phyloP scores from a whole-genome alignment of 2,888 invertebrate genomes.

The Holacanthella duospinosa region DNA sequence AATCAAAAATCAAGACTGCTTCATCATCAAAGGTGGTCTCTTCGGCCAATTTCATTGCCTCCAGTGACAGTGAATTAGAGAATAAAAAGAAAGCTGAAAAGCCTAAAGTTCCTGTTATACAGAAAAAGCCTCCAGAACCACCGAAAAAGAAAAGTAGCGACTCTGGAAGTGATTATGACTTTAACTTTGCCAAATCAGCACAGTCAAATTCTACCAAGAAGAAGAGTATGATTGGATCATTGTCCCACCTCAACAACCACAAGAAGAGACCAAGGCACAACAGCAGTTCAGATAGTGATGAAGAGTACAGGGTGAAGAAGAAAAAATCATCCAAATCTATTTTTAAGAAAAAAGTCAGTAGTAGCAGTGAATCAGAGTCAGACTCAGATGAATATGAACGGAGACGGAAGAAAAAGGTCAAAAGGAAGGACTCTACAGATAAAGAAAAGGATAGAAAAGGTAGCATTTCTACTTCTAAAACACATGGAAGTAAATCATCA shows the following conservation, averaged over 20 bases:
- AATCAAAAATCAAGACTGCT: not conserved
- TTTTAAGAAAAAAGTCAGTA: not conserved
- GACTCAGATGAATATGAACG: not conserved
- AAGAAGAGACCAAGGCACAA: not conserved
- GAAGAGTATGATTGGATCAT: not conserved
- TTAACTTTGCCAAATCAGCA: conserved; percentile 1
- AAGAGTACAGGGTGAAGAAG: not conserved
- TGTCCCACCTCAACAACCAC: not conserved
- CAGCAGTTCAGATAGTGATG: not conserved
- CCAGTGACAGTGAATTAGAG: not conserved
- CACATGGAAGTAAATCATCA: not conserved
- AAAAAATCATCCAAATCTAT: not conserved
- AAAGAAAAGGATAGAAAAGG: not conserved
- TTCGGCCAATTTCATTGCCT: not conserved
- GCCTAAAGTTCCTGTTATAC: not conserved
- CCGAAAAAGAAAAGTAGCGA: not conserved
- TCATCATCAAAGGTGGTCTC: not conserved
- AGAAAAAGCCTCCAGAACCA: not conserved
- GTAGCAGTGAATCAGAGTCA: not conserved
- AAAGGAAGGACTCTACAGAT: not conserved
- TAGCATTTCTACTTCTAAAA: not conserved
- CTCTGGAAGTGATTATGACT: conserved; percentile 3
- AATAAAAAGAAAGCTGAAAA: not conserved
- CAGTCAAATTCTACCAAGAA: not conserved
- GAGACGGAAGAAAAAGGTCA: not conserved